These are phyloP conservation scores for Nowickia ferox DNA, from an alignment of 2,888 invertebrate genomes.

Conservation along the genomic window DNA sequence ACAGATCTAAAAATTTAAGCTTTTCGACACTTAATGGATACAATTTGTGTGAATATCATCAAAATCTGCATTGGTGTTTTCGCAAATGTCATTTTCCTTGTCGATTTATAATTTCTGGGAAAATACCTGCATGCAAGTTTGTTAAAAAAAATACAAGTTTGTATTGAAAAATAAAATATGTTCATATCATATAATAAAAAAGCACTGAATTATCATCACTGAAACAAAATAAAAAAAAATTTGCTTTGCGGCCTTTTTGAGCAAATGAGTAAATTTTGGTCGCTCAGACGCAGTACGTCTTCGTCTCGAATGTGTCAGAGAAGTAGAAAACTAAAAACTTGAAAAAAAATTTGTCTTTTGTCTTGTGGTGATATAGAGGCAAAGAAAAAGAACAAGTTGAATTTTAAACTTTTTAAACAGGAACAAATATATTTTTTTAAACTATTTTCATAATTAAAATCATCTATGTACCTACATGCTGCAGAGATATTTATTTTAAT, in stretches of 20 bases:
- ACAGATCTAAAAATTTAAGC: too few relatives aligned
- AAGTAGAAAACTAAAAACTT: slow-evolving; percentile 42
- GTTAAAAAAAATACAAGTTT: too few relatives aligned
- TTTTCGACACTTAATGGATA: too few relatives aligned
- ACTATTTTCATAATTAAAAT: slow-evolving; percentile 2
- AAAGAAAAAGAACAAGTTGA: slow-evolving; percentile 58
- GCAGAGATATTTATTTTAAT: slow-evolving; percentile 10
- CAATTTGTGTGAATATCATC: too few relatives aligned
- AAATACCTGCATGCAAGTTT: too few relatives aligned
- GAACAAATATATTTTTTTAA: slow-evolving; percentile 52
- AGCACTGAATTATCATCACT: slow-evolving; percentile 35
- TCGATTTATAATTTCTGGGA: too few relatives aligned
- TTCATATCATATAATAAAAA: not conserved
- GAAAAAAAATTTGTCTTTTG: slow-evolving; percentile 42
- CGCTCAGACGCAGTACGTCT: slow-evolving; percentile 71
- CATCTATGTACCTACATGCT: too few relatives aligned
- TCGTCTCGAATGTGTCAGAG: slow-evolving; percentile 68
- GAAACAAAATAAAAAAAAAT: slow-evolving; percentile 37
- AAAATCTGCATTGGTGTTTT: too few relatives aligned
- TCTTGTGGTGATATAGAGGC: slow-evolving; percentile 57
- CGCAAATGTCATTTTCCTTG: too few relatives aligned
- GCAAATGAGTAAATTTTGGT: slow-evolving; percentile 64
- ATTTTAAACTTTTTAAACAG: slow-evolving; percentile 46
- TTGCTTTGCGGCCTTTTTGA: slow-evolving; percentile 41
- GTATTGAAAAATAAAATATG: too few relatives aligned